Evolutionary conservation across 2,888 invertebrate species (phyloP), one percentile per base, ranked within the genome.

Genomic region (Coremacera marginata): DNA sequence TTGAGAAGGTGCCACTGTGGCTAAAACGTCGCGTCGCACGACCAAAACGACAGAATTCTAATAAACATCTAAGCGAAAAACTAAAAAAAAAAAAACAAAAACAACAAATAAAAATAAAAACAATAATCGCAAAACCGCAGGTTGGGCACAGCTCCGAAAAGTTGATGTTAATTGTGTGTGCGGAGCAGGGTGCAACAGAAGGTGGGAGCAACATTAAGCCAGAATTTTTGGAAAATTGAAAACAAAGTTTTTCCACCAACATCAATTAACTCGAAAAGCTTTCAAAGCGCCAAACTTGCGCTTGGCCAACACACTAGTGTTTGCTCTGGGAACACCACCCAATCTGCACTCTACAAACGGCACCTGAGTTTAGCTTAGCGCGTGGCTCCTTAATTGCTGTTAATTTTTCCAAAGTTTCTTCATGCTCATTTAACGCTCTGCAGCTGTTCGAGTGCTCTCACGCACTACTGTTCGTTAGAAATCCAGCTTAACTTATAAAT

Each of bases 21-120:
- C 73, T 78, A 22, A 75, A 62, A 62, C 73, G 77, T 82, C 81
- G 81, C 81, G 72, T 78, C 79, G 74, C 63, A 75, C 57, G 62
- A 34, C 67, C n/a, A 25, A 44, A 60, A 60, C 71, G 37, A 37
- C 37, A n/a, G 19, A n/a, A 68, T 51, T 68, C 14, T 68, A 25
- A 25, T 31, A 19, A 68, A 51, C 27, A 49, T 31, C 34, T 52
- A 34, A 70, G 34, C 49, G 31, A 60, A 37, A n/a, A 72, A 60
- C 60, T 31, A 31, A 31, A 60, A 44, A 25, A 16, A 37, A 37
- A 37, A 37, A 31, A 31, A 31, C 5, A 44, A 44, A 14, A 44
- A 44, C 4, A 44, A 14, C 2, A 44, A 44, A 44, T 4, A 44
- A 44, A 11, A 44, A 44, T 44, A 44, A 44, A 44, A 44, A 44